Percentiles rank a stretch among this genome's conserved stretches.
Conservation (phyloP, 2,797 vertebrate species). For the Tenualosa thibaudeaui region DNA sequence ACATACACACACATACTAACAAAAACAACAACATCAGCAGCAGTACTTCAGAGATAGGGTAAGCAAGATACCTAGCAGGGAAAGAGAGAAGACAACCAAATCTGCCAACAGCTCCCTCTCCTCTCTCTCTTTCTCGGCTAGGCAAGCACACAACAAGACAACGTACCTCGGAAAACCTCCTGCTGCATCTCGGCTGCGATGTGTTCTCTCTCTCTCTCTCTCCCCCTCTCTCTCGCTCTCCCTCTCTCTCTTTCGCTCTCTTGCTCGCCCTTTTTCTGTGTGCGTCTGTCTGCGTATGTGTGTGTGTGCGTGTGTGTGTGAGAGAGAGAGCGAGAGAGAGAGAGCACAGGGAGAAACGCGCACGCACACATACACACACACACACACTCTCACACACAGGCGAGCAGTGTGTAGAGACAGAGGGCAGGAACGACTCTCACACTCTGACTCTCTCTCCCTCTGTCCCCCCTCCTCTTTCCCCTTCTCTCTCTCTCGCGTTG, state of each 20-base stretch:
- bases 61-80: slow-evolving; percentile 69
- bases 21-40: slow-evolving; percentile 63
- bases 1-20: slow-evolving; percentile 46
- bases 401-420: slow-evolving; percentile 80
- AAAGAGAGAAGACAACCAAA: slow-evolving; percentile 64
- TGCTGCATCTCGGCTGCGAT: slow-evolving; percentile 86
- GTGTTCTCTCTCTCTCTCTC: slow-evolving; percentile 76
- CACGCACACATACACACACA: slow-evolving; percentile 53
- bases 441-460: slow-evolving; percentile 68
- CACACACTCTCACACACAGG: slow-evolving; percentile 65
- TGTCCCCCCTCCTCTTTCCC: slow-evolving; percentile 55
- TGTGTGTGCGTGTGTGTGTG: slow-evolving; percentile 53
- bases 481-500: slow-evolving; percentile 42
- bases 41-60: slow-evolving; percentile 58
- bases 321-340: slow-evolving; percentile 55
- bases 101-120: slow-evolving; percentile 65
- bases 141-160: slow-evolving; percentile 80
- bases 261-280: slow-evolving; percentile 59
- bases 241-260: slow-evolving; percentile 49
- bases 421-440: slow-evolving; percentile 81
- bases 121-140: slow-evolving; percentile 73
- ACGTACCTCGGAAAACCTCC: slow-evolving; percentile 84
- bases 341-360: slow-evolving; percentile 67
- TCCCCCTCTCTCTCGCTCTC: slow-evolving; percentile 54
- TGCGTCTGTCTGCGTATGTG: slow-evolving; percentile 58